Conservation (phyloP, 2,888 invertebrate species). For the Stenurella melanura region DNA sequence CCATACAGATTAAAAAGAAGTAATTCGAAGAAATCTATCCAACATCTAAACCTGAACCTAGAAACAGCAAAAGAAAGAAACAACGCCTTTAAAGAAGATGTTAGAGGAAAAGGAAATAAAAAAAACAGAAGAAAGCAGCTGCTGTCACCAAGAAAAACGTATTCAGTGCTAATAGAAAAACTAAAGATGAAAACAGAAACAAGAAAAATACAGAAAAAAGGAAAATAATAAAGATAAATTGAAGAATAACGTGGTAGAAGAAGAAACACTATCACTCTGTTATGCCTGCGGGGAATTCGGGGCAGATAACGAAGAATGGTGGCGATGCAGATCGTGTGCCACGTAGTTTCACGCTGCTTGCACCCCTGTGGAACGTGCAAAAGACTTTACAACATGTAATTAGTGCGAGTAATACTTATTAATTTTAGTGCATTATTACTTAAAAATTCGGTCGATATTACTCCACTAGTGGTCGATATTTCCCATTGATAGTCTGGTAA, state of each 20-base stretch:
- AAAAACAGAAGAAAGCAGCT: too few relatives aligned
- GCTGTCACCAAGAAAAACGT: too few relatives aligned
- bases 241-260: neutral
- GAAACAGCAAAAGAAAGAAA: too few relatives aligned
- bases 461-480: constrained; percentile 2
- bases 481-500: neutral
- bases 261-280: neutral
- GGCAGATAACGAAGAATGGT: neutral
- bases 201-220: neutral
- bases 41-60: too few relatives aligned
- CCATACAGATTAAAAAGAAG: too few relatives aligned
- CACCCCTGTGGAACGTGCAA: neutral
- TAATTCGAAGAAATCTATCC: too few relatives aligned
- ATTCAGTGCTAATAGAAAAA: too few relatives aligned
- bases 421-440: neutral
- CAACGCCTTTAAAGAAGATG: too few relatives aligned
- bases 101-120: too few relatives aligned
- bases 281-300: neutral
- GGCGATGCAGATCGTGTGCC: neutral
- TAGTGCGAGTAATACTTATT: neutral
- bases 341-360: constrained; percentile 14
- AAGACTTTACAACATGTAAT: constrained; percentile 4
- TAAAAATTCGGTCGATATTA: too few relatives aligned
- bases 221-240: neutral
- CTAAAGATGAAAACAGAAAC: too few relatives aligned